Base-by-base conservation (phyloP, 2,113 vertebrate genomes). In the Sphyrna mokarran region DNA sequence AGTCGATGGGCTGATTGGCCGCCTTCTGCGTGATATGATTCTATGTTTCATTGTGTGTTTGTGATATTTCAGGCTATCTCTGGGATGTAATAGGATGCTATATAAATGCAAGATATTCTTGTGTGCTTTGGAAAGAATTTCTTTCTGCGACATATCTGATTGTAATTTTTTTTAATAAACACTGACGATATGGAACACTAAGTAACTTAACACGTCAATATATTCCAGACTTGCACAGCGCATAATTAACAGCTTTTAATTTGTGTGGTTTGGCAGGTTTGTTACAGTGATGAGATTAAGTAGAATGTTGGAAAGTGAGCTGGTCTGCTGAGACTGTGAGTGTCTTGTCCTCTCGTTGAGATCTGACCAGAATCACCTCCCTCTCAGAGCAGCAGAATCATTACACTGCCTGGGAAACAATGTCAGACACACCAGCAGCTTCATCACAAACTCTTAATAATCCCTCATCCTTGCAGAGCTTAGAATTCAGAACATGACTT, bases 211-310 rank as follows among this genome's bases (percentile, higher is more conserved):
- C 22, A 58, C 16, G 58, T 3, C 22, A 3, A 3, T 48, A 29
- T 54, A 54, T 29, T 9, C 48, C 13, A 58, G 86, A 48, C 86
- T 89, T 89, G 13, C 22, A 89, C 86, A 89, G 43, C n/a, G 48
- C 22, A 23, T 89, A 89, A 89, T 89, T 89, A 89, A 58, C 86
- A 89, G 85, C 22, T 83, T 83, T 83, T 40, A 87, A 89, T 16
- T 40, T 83, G 86, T 58, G 43, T 29, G 86, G 11, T 11, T 83
- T 20, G 29, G 54, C 43, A 89, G 2, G 10, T 58, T 86, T 86
- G 23, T n/a, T 63, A n/a, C 54, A 43, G 43, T 89, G 20, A 20
- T 48, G 86, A 89, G 9, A 58, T 26, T 80, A 13, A 0, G 43
- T 26, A 23, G 23, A 58, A 89, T 58, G 54, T 29, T 54, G 43